These are phyloP conservation scores for Acleris laterana DNA, from an alignment of 2,888 invertebrate species.

Conservation along the genomic window DNA sequence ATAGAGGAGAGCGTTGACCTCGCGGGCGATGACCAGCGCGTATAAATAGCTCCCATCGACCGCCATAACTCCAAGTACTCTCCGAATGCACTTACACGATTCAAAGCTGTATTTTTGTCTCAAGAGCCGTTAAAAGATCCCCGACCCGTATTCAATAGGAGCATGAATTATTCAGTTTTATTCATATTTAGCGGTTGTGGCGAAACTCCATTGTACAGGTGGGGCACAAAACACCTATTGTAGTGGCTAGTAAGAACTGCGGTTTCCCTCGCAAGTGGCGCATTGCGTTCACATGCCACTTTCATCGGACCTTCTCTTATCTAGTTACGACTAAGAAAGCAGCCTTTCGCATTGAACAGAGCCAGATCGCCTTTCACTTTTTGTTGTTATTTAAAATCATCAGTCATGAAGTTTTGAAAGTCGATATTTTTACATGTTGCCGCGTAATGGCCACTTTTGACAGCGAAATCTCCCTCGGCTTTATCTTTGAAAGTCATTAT, in stretches of 20 bases:
- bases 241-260: conserved; percentile 48
- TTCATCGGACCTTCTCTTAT: conserved; percentile 72
- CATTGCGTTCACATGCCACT: conserved; percentile 73
- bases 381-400: conserved; percentile 73
- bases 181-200: conserved; percentile 35
- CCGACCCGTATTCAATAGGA: conserved; percentile 35
- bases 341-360: conserved; percentile 60
- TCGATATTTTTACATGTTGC: conserved; percentile 46
- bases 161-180: conserved; percentile 34
- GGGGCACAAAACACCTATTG: conserved; percentile 45
- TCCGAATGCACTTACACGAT: conserved; percentile 40
- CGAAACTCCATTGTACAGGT: conserved; percentile 39
- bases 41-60: conserved; percentile 70
- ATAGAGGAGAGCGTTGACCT: conserved; percentile 64
- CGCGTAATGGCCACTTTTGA: conserved; percentile 30
- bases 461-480: not conserved
- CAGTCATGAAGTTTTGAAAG: conserved; percentile 64
- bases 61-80: conserved; percentile 61
- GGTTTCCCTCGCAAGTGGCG: conserved; percentile 64
- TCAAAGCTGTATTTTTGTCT: conserved; percentile 47
- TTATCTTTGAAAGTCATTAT: conserved; percentile 12
- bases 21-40: conserved; percentile 56
- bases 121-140: conserved; percentile 55
- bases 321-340: conserved; percentile 74
- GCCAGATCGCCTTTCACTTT: conserved; percentile 76